These are phyloP conservation scores for Chlamydotis undulata DNA, from an alignment of 2,113 vertebrate species.

Conservation along the genomic window DNA sequence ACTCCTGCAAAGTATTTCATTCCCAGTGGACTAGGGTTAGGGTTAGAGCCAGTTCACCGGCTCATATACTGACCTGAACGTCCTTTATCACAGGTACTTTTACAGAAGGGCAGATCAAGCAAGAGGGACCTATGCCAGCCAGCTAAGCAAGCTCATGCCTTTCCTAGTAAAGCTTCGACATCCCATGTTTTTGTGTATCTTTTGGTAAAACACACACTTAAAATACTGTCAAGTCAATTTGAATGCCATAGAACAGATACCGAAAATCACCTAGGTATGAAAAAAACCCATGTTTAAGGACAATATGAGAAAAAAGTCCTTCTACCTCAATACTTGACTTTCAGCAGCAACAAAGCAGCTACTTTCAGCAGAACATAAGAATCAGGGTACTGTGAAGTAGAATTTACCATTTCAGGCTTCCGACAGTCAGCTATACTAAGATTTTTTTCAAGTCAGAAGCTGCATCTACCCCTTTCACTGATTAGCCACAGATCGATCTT, in stretches of 20 bases:
- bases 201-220: background rate
- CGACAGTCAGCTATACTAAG: background rate
- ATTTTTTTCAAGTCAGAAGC: background rate
- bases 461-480: background rate
- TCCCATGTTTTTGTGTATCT: background rate
- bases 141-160: background rate
- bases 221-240: background rate
- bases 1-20: background rate
- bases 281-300: background rate
- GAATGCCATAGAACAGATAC: background rate
- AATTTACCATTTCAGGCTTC: background rate
- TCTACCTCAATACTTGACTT: background rate
- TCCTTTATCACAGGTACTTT: background rate
- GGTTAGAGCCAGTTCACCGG: background rate
- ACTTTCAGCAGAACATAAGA: background rate
- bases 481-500: background rate
- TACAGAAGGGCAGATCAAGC: background rate
- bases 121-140: background rate
- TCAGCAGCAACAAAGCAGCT: background rate
- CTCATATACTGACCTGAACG: background rate
- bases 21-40: background rate
- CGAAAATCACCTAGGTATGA: background rate
- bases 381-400: background rate
- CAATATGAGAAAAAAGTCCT: background rate
- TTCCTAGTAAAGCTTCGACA: background rate